A percentile compares a stretch with the other conserved stretches of the same genome.
Evolutionary conservation across 2,113 vertebrate genomes (phyloP).

Genomic region (Micronycteris hirsuta): DNA sequence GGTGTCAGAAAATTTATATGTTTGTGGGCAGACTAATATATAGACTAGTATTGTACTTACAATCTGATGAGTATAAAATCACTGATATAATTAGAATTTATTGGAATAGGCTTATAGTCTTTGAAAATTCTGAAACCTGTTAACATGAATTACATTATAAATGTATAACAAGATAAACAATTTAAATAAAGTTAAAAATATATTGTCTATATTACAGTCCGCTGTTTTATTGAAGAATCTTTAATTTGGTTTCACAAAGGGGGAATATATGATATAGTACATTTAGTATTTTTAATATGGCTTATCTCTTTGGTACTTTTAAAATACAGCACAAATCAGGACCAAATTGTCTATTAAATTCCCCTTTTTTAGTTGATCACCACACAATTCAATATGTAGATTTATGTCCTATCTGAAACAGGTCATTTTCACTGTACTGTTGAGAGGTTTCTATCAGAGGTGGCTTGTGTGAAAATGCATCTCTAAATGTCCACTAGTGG

Average conservation of each 20-base stretch:
- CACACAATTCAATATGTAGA: neutral
- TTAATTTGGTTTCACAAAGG: neutral
- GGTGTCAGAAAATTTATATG: neutral
- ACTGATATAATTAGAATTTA: conserved; percentile 28
- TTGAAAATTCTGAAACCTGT: conserved; percentile 11
- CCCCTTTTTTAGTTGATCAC: neutral
- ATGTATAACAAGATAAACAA: neutral
- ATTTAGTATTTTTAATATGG: neutral
- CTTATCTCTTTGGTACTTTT: neutral
- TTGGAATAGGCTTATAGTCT: conserved; percentile 12
- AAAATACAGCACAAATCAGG: neutral
- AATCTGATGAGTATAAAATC: conserved; percentile 5
- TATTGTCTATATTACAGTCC: neutral
- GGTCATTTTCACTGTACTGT: neutral
- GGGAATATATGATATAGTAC: neutral
- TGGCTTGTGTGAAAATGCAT: neutral
- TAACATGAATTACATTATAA: conserved; percentile 6
- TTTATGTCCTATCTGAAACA: neutral
- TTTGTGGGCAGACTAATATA: neutral
- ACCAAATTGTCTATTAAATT: neutral
- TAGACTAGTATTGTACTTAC: neutral
- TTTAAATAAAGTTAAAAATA: neutral
- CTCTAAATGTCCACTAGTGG: neutral
- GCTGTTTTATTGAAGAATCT: neutral
- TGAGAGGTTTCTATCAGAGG: neutral